Percentiles rank a stretch among this genome's conserved stretches.
Evolutionary conservation across 2,797 vertebrate genomes (phyloP).

Genomic region (Gallirallus australis): DNA sequence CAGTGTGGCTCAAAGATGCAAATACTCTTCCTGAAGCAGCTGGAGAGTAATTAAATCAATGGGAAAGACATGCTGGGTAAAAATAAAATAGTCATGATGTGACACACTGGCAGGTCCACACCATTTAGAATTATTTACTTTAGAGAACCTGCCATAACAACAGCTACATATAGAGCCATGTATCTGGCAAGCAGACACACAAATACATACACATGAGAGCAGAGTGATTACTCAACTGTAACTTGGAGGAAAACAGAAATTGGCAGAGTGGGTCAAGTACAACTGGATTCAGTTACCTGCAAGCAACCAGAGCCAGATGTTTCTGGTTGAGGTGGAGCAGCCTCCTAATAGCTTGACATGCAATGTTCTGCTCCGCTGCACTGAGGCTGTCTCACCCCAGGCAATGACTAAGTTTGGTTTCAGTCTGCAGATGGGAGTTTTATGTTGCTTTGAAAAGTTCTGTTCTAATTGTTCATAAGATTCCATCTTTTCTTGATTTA

Average conservation of each 20-base stretch:
- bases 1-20: conserved; percentile 1
- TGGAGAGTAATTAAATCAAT: conserved; percentile 47
- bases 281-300: not conserved
- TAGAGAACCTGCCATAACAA: not conserved
- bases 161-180: not conserved
- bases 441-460: not conserved
- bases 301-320: not conserved
- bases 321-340: not conserved
- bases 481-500: not conserved
- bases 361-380: not conserved
- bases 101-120: not conserved
- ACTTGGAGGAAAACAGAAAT: not conserved
- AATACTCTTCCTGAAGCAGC: conserved; percentile 34
- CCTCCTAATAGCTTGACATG: accelerated
- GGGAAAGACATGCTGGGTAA: not conserved
- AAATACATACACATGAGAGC: not conserved
- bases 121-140: not conserved
- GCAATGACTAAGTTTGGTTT: not conserved
- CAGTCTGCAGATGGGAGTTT: not conserved
- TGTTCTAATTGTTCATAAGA: not conserved
- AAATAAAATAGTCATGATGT: conserved; percentile 6
- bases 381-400: not conserved
- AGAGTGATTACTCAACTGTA: accelerated
- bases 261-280: not conserved
- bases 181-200: not conserved